These are phyloP conservation scores for Anagyrus pseudococci DNA, from an alignment of 2,888 invertebrate genomes.

Conservation along the genomic window DNA sequence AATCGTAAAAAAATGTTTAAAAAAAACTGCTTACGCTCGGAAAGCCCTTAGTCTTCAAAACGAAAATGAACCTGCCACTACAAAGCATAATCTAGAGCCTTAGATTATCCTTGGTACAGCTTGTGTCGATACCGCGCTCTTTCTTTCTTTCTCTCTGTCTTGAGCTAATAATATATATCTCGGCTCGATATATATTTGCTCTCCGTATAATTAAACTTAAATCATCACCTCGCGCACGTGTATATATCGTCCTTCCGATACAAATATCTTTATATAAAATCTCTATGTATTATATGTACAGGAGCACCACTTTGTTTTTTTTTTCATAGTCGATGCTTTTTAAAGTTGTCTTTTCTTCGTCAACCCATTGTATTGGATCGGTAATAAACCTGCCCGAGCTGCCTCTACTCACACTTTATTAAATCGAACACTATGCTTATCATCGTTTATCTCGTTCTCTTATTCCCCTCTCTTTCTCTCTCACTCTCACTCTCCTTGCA, in stretches of 20 bases:
- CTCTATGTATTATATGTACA: constrained; percentile 53
- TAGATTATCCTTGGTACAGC: constrained; percentile 37
- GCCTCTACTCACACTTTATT: constrained; percentile 48
- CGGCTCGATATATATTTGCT: too few relatives aligned
- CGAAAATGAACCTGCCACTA: constrained; percentile 12
- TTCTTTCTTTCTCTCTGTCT: too few relatives aligned
- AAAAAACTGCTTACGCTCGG: too few relatives aligned
- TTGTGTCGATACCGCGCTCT: neutral
- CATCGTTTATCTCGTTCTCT: constrained; percentile 31
- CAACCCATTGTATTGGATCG: constrained; percentile 55
- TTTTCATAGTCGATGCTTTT: neutral
- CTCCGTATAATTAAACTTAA: too few relatives aligned
- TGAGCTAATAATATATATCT: too few relatives aligned
- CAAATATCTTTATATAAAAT: constrained; percentile 44
- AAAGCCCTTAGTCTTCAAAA: too few relatives aligned
- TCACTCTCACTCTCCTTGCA: too few relatives aligned
- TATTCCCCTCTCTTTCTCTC: constrained; percentile 16
- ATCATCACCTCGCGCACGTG: too few relatives aligned
- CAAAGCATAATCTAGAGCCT: constrained; percentile 37
- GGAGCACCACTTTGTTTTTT: constrained; percentile 47
- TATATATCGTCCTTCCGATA: constrained; percentile 39
- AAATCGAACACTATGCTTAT: constrained; percentile 36
- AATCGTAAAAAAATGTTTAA: constrained; percentile 11
- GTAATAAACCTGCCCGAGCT: constrained; percentile 60
- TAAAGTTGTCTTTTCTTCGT: constrained; percentile 25